phyloP scores from a whole-genome alignment of 2,888 invertebrate species.

The Anodontia alba region DNA sequence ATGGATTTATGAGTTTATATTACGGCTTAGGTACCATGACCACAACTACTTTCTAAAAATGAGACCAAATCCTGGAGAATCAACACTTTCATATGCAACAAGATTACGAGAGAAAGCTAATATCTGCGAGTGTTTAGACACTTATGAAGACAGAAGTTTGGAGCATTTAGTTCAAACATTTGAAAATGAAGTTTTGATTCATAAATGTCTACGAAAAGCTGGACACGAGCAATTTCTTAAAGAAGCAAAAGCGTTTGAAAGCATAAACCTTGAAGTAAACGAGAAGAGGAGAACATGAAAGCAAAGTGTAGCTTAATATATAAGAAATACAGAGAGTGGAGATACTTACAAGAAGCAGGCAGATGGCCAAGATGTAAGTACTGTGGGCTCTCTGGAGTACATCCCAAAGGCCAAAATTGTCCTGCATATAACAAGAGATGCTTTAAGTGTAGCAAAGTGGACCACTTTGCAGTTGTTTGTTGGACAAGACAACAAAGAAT shows the following conservation, averaged over 20 bases:
- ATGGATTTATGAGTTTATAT: no score
- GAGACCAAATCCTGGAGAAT: background rate
- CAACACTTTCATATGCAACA: background rate
- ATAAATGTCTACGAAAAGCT: no score
- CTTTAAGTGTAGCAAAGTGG: background rate
- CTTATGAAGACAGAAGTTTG: background rate
- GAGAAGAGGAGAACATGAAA: background rate
- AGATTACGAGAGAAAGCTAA: background rate
- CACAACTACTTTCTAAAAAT: background rate
- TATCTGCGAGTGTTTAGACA: background rate
- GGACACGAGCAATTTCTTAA: background rate
- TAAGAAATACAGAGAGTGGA: background rate
- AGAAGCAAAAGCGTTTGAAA: background rate
- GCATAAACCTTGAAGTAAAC: background rate
- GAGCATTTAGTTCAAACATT: background rate
- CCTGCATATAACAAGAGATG: conserved; percentile 2
- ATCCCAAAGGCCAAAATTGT: background rate
- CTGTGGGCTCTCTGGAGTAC: background rate
- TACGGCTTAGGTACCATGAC: no score
- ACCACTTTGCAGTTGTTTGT: background rate
- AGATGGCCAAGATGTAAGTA: no score
- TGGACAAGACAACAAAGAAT: background rate
- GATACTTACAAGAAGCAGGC: background rate
- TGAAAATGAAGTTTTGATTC: no score
- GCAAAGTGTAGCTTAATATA: no score